A percentile compares a stretch with the other conserved stretches of the same genome.
Evolutionary conservation across 2,888 invertebrate genomes (phyloP).

Genomic region (Latrodectus elegans): DNA sequence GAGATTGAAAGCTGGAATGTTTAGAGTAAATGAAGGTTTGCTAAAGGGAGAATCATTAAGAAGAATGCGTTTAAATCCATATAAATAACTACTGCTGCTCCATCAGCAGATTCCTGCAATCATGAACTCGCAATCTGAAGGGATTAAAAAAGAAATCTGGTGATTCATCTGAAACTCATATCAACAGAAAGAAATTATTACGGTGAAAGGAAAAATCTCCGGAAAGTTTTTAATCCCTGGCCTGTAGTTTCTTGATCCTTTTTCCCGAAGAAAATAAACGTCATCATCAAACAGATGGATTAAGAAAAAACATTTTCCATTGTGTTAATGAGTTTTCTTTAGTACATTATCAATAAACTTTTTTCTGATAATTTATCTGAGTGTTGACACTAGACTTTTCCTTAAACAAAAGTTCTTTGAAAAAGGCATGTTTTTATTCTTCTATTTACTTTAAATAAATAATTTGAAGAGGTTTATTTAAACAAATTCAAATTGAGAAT

Average conservation of each 20-base stretch:
- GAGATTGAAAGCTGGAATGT: too few species aligned
- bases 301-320: neutral
- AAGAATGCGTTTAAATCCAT: neutral
- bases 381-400: too few species aligned
- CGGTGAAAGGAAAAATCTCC: conserved; percentile 18
- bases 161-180: conserved; percentile 33
- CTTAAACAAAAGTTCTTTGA: too few species aligned
- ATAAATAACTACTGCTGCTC: neutral
- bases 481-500: too few species aligned
- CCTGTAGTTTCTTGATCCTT: conserved; percentile 10
- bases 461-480: too few species aligned
- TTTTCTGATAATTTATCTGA: too few species aligned
- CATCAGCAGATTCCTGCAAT: neutral
- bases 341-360: too few species aligned
- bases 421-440: too few species aligned
- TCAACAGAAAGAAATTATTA: conserved; percentile 24
- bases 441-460: too few species aligned
- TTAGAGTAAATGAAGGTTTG: neutral
- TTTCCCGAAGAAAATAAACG: neutral
- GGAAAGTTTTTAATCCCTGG: conserved; percentile 37
- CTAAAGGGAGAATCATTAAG: neutral
- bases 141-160: conserved; percentile 29
- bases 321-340: neutral
- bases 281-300: conserved; percentile 3
- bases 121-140: conserved; percentile 28